Base-by-base conservation (phyloP, 2,888 invertebrate genomes). In the Mystacides longicornis region DNA sequence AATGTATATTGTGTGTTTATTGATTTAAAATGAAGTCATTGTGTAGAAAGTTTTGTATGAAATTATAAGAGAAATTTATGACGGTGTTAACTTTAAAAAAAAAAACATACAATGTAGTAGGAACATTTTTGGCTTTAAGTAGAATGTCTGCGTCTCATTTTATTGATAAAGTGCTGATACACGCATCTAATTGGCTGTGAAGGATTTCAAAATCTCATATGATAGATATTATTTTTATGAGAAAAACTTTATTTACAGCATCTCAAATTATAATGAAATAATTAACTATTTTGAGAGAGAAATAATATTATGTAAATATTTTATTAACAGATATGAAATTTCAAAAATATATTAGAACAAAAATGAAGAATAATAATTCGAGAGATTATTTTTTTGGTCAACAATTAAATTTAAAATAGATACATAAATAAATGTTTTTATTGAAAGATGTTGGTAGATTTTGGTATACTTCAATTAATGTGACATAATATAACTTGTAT, bases 171-270 rank as follows among this genome's bases (percentile, higher is more conserved):
- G 14, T 16, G 16, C 16, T 37, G 37, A 37, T 14, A 3, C 16
- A 16, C 11, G 27, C 27, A 27, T 27, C 37, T 37, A 37, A 37
- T n/a, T 37, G 37, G 37, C 37, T 37, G 37, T 37, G 37, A 37
- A 37, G 37, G 14, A 7, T 37, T 37, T 37, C 16, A 37, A n/a
- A 37, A 37, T 37, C 37, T 37, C 37, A 37, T 37, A 37, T 3
- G 16, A 37, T 37, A 37, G 37, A 37, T 37, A 37, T 37, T 7
- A 37, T 14, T n/a, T 37, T 37, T 37, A 37, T 37, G 37, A 37
- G 37, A 37, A 37, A 37, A n/a, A 37, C 16, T 37, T 37, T 37
- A 37, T 37, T 37, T 37, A 37, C 37, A 37, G 37, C 37, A 37
- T 4, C 16, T 37, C 7, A 37, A n/a, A n/a, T n/a, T n/a, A n/a